phyloP scores from a whole-genome alignment of 2,888 invertebrate species.

The Peribatodes rhomboidaria region DNA sequence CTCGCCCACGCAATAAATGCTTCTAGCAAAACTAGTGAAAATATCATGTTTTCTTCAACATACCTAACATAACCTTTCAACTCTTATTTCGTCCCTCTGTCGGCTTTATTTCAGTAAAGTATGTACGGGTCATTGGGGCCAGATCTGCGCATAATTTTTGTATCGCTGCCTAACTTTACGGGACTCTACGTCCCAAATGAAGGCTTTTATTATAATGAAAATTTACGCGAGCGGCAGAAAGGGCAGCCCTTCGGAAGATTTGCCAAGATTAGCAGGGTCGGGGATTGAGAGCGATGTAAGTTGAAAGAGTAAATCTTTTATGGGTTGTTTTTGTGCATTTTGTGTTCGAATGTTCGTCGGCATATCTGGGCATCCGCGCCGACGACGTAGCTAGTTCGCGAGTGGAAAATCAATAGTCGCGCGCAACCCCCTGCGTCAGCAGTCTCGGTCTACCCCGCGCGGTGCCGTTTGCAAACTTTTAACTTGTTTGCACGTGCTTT shows the following conservation, averaged over 20 bases:
- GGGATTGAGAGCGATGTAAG: conserved; percentile 8
- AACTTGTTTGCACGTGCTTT: conserved; percentile 63
- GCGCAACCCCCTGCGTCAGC: conserved; percentile 65
- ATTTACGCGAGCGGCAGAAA: conserved; percentile 27
- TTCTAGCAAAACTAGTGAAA: conserved; percentile 16
- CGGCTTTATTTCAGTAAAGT: conserved; percentile 32
- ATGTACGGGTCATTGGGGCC: conserved; percentile 25
- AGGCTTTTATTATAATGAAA: conserved; percentile 39
- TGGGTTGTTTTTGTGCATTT: conserved; percentile 33
- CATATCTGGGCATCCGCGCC: conserved; percentile 59
- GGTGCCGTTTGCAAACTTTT: conserved; percentile 58
- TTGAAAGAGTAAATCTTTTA: conserved; percentile 16
- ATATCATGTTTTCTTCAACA: conserved; percentile 24
- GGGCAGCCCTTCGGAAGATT: conserved; percentile 11
- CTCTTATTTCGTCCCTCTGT: conserved; percentile 17
- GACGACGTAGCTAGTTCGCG: conserved; percentile 59
- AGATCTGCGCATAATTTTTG: conserved; percentile 40
- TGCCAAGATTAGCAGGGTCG: conserved; percentile 5
- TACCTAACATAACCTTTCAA: conserved; percentile 2
- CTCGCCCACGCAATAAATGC: conserved; percentile 26
- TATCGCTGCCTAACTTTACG: conserved; percentile 38
- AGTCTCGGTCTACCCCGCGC: conserved; percentile 49
- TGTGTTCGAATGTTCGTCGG: conserved; percentile 52
- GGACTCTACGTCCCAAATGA: conserved; percentile 37
- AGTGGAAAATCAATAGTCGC: conserved; percentile 81